phyloP scores from a whole-genome alignment of 2,888 invertebrate genomes.

The Aphelenchoides bicaudatus region DNA sequence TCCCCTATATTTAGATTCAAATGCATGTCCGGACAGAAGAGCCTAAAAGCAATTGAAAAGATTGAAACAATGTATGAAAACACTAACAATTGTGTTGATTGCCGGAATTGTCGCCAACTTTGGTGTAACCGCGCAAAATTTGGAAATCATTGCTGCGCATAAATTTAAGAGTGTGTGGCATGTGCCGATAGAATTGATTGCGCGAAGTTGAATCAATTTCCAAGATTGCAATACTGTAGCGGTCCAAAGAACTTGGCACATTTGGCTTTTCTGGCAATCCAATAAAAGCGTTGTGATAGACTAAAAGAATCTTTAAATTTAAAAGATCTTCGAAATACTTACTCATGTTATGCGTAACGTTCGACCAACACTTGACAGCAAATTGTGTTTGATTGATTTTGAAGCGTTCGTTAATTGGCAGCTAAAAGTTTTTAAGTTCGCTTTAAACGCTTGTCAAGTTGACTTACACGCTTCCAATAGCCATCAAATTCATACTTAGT shows the following conservation, averaged over 20 bases:
- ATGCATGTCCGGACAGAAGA: too few species aligned
- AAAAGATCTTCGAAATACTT: background rate
- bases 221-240: slow-evolving; percentile 26
- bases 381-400: slow-evolving; percentile 28
- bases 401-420: slow-evolving; percentile 24
- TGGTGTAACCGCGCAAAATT: slow-evolving; percentile 82
- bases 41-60: too few species aligned
- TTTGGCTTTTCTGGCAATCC: background rate
- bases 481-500: too few species aligned
- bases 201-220: slow-evolving; percentile 42
- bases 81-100: slow-evolving; percentile 68
- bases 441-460: too few species aligned
- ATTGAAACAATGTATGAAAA: too few species aligned
- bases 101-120: slow-evolving; percentile 90
- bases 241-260: slow-evolving; percentile 7
- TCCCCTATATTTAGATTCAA: too few species aligned
- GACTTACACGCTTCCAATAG: too few species aligned
- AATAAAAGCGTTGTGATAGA: slow-evolving; percentile 11
- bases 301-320: slow-evolving; percentile 10
- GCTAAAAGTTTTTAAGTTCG: too few species aligned
- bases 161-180: slow-evolving; percentile 65
- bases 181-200: slow-evolving; percentile 48
- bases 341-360: background rate
- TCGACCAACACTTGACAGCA: slow-evolving; percentile 24
- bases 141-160: slow-evolving; percentile 70